These are phyloP conservation scores for Xiphophorus birchmanni DNA, from an alignment of 2,797 vertebrate genomes.

Conservation along the genomic window DNA sequence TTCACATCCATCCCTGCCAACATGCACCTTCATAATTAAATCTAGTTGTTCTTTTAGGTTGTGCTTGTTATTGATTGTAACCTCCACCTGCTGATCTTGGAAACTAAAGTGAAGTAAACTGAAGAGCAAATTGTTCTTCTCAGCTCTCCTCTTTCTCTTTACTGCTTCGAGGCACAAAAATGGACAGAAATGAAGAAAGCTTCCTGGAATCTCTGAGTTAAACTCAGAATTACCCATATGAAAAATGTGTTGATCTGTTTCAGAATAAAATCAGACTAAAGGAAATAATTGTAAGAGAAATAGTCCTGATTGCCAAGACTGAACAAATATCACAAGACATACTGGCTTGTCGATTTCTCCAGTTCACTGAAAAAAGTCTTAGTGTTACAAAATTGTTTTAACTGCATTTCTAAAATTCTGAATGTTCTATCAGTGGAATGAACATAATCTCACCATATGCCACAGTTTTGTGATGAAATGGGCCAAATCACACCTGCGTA, in stretches of 20 bases:
- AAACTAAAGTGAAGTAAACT: background rate
- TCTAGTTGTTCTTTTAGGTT: background rate
- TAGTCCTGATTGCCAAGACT: conserved; percentile 1
- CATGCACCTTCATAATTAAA: background rate
- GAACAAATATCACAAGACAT: background rate
- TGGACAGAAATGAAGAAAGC: background rate
- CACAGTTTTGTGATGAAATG: no score
- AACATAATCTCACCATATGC: background rate
- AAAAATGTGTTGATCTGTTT: conserved; percentile 19
- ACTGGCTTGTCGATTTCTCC: background rate
- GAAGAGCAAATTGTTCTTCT: background rate
- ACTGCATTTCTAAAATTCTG: background rate
- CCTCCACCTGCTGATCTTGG: background rate
- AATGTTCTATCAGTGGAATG: background rate
- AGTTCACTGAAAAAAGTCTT: background rate
- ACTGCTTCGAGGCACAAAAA: background rate
- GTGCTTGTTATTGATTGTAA: conserved; percentile 24
- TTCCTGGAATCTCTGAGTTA: background rate
- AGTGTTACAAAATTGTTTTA: background rate
- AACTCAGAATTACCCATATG: background rate
- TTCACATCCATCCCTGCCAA: conserved; percentile 19
- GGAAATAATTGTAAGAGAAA: conserved; percentile 8
- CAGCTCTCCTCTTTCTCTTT: background rate
- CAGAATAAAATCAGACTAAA: conserved; percentile 17
- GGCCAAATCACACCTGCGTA: no score